Base-by-base conservation (phyloP, 2,113 vertebrate species). In the Chitala chitala region DNA sequence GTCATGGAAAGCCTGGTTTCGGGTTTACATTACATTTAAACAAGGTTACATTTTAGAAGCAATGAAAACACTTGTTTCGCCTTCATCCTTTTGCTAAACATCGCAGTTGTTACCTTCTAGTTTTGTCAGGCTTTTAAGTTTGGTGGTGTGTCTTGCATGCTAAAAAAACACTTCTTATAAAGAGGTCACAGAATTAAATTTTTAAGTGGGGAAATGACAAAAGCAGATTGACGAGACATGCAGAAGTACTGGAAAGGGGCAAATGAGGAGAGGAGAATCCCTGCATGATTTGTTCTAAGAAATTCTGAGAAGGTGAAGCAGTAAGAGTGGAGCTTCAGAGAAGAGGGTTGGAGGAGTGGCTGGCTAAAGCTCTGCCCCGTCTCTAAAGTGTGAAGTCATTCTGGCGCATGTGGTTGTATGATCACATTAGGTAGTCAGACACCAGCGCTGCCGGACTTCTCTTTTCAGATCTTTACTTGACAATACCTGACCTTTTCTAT, bases 201-300 rank as follows among this genome's bases (percentile, higher is more conserved):
- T n/a, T n/a, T n/a, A n/a, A n/a, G n/a, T n/a, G n/a, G n/a, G n/a
- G n/a, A n/a, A n/a, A n/a, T n/a, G n/a, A n/a, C n/a, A n/a, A n/a
- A n/a, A n/a, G n/a, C n/a, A n/a, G n/a, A n/a, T n/a, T n/a, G n/a
- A n/a, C n/a, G n/a, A n/a, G n/a, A n/a, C n/a, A 15, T 83, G 84
- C 93, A 92, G 86, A 93, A 92, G 40, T 91, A 92, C 77, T 89
- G 92, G 31, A 91, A 85, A 68, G 80, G 72, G 4, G 89, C 89
- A 0, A 91, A 93, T 75, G 33, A 29, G 12, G 36, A 36, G 29
- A n/a, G 36, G 15, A 3, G 42, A 17, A 1, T 5, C 0, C 81
- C 54, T 0, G 87, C 87, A 83, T 80, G 88, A n/a, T n/a, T n/a
- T n/a, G n/a, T n/a, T n/a, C n/a, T n/a, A n/a, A n/a, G 46, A 51